Evolutionary conservation across 2,888 invertebrate species (phyloP), one percentile per base, ranked within the genome.

Genomic region (Xestobium rufovillosum): DNA sequence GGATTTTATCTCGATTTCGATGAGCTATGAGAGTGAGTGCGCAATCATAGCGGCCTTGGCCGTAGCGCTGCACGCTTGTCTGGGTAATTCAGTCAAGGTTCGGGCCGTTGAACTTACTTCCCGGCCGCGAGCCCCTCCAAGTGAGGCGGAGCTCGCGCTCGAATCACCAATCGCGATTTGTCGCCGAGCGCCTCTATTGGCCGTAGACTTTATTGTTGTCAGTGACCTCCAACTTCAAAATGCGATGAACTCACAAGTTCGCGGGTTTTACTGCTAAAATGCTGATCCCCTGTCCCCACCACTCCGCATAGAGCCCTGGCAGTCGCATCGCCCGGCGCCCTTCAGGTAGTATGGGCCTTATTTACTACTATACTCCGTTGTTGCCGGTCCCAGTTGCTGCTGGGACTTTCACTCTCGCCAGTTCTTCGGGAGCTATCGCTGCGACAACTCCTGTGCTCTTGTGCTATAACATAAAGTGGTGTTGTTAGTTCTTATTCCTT

Each of bases 31-130:
- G 23, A 19, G 23, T 19, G 23, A 19, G 23, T 19, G 39, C 34
- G 29, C 34, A 27, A 27, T 11, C 27, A 23, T 34, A 26, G 37
- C 56, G 56, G 52, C 57, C 59, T 57, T 59, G 59, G 58, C 58
- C 59, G 63, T 54, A 66, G 63, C 66, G 68, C 56, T 59, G 61
- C 59, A 69, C 80, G 63, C 63, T 59, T 64, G 68, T 69, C 69
- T 73, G 74, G 74, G 80, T 82, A 77, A 82, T 76, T 82, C 80
- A 81, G 81, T 81, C 81, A 83, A 83, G 83, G 83, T 83, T 82
- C 79, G 79, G 75, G 80, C 76, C 81, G 79, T 78, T 80, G 82
- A 81, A 80, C 81, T 77, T 68, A 63, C 66, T 64, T 60, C 61
- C 58, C 59, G 58, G 55, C 47, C 49, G 46, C 50, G 45, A 53